Conservation (phyloP, 2,888 invertebrate species). For the Papilio gigon region DNA sequence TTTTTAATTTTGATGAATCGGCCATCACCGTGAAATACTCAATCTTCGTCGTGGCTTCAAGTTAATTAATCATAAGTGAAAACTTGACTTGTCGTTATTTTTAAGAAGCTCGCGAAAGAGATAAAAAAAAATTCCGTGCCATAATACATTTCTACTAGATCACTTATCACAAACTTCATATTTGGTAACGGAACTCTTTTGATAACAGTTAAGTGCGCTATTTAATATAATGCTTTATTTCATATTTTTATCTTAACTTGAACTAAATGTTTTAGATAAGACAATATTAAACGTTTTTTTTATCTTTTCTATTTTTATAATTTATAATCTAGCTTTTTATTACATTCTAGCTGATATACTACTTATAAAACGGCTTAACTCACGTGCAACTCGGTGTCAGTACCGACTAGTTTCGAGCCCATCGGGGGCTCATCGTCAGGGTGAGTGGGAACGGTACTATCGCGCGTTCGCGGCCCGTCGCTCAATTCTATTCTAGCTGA, state of each 20-base stretch:
- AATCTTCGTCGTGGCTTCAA: slow-evolving; percentile 61
- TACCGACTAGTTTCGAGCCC: too few species aligned
- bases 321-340: not conserved
- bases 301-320: not conserved
- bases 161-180: slow-evolving; percentile 47
- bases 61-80: slow-evolving; percentile 68
- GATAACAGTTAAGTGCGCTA: slow-evolving; percentile 21
- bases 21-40: slow-evolving; percentile 48
- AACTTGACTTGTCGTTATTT: slow-evolving; percentile 53
- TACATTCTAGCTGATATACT: not conserved
- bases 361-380: too few species aligned
- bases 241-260: not conserved
- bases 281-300: not conserved
- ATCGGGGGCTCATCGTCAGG: too few species aligned
- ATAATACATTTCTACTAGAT: slow-evolving; percentile 49
- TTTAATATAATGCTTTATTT: slow-evolving; percentile 11
- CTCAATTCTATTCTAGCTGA: too few species aligned
- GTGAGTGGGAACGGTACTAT: too few species aligned
- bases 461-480: too few species aligned
- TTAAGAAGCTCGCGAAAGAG: slow-evolving; percentile 47
- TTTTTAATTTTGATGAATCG: slow-evolving; percentile 37
- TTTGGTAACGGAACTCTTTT: slow-evolving; percentile 33
- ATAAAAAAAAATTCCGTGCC: slow-evolving; percentile 46
- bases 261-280: not conserved
- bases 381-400: too few species aligned